phyloP scores from a whole-genome alignment of 2,888 invertebrate genomes.

The Cantharis nigra region DNA sequence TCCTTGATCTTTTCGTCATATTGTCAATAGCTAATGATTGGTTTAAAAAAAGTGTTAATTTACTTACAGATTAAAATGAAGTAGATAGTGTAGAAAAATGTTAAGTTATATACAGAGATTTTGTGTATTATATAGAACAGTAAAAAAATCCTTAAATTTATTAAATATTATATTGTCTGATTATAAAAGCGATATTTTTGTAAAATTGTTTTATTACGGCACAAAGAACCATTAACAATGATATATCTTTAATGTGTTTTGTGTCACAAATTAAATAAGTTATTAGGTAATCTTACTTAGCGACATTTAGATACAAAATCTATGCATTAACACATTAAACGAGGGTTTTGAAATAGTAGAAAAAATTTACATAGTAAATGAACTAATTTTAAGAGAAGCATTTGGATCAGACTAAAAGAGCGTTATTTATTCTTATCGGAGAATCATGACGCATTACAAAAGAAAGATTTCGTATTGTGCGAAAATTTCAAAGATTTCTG shows the following conservation, averaged over 20 bases:
- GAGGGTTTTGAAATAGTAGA: background rate
- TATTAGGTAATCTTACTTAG: background rate
- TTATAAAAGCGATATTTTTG: background rate
- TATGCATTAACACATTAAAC: background rate
- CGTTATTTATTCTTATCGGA: conserved; percentile 54
- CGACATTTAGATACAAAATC: background rate
- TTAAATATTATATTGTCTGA: background rate
- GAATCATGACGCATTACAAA: conserved; percentile 49
- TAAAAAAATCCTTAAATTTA: too few relatives aligned
- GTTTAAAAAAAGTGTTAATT: too few relatives aligned
- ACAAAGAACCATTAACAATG: background rate
- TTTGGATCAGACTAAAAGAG: conserved; percentile 51
- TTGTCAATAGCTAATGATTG: too few relatives aligned
- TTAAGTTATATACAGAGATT: too few relatives aligned
- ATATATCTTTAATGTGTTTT: background rate
- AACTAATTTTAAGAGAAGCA: conserved; percentile 51
- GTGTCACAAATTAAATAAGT: background rate
- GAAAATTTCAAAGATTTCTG: conserved; percentile 46
- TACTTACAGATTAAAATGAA: too few relatives aligned
- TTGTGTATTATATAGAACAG: too few relatives aligned
- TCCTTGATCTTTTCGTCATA: too few relatives aligned
- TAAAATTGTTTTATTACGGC: background rate
- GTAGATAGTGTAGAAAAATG: too few relatives aligned
- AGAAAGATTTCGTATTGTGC: conserved; percentile 46
- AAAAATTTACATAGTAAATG: conserved; percentile 53